A percentile compares a stretch with the other conserved stretches of the same genome.
These are phyloP conservation scores for Malacoctenus gilli DNA, from an alignment of 2,797 vertebrate species.

Conservation along the genomic window DNA sequence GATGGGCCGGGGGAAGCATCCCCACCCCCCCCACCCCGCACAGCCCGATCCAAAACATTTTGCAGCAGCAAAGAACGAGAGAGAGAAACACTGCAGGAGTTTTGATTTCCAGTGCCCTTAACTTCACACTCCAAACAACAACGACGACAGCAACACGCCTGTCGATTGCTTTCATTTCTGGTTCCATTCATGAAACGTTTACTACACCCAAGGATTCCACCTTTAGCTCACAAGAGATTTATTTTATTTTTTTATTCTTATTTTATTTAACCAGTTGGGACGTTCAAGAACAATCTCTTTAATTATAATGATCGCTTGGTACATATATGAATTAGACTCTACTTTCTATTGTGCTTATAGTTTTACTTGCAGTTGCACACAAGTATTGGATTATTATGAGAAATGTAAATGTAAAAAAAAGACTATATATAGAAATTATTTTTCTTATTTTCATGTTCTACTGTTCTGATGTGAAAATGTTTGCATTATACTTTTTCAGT, in stretches of 20 bases:
- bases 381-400: constrained; percentile 64
- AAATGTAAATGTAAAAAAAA: constrained; percentile 55
- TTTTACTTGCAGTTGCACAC: constrained; percentile 51
- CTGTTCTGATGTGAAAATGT: constrained; percentile 83
- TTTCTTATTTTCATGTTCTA: constrained; percentile 80
- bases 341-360: constrained; percentile 61
- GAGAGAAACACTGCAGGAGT: constrained; percentile 75
- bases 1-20: constrained; percentile 75
- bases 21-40: constrained; percentile 16
- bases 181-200: constrained; percentile 59
- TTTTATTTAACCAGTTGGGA: constrained; percentile 69
- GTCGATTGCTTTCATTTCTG: constrained; percentile 77
- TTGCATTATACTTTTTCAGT: constrained; percentile 66
- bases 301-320: constrained; percentile 40
- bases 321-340: constrained; percentile 48
- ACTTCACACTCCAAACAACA: constrained; percentile 82
- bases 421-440: constrained; percentile 71
- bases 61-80: constrained; percentile 79
- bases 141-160: constrained; percentile 75
- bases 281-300: constrained; percentile 37
- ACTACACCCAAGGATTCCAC: constrained; percentile 58
- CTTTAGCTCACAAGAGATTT: constrained; percentile 73
- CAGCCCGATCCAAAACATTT: constrained; percentile 78
- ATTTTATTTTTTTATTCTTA: constrained; percentile 76
- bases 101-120: constrained; percentile 93